A percentile compares a stretch with the other conserved stretches of the same genome.
phyloP scores from a whole-genome alignment of 2,888 invertebrate genomes.

The Sinodicranocentrus sp. region DNA sequence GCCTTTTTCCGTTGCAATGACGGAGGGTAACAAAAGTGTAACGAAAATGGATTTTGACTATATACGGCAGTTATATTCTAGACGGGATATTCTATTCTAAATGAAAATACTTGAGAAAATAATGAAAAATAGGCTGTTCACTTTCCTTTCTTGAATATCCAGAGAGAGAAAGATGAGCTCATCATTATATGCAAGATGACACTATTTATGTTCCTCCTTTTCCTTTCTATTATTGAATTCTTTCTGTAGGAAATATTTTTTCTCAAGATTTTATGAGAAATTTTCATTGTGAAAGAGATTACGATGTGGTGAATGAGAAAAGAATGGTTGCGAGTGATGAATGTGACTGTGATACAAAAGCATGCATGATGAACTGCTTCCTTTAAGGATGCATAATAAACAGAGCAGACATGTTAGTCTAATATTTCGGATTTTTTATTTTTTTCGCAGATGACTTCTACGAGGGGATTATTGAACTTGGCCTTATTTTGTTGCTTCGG shows the following conservation, averaged over 20 bases:
- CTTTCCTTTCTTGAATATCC: too few species aligned
- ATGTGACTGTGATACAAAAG: constrained; percentile 15
- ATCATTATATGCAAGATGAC: too few species aligned
- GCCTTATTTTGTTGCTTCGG: constrained; percentile 74
- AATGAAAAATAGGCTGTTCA: too few species aligned
- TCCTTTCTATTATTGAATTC: too few species aligned
- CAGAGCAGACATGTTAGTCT: background rate
- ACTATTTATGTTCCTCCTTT: too few species aligned
- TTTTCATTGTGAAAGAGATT: too few species aligned
- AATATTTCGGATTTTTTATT: constrained; percentile 15
- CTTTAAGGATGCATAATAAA: background rate
- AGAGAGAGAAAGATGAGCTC: too few species aligned
- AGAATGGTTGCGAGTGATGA: background rate
- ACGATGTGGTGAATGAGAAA: background rate
- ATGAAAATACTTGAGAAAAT: too few species aligned
- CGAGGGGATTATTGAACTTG: constrained; percentile 76
- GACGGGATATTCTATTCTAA: too few species aligned
- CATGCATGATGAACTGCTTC: constrained; percentile 20
- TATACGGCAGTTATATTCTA: background rate
- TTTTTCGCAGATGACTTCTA: constrained; percentile 72
- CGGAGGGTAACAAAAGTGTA: background rate
- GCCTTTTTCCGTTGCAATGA: background rate
- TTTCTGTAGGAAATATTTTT: too few species aligned
- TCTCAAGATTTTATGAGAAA: too few species aligned
- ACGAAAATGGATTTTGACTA: constrained; percentile 2